Evolutionary conservation across 2,113 vertebrate genomes (phyloP).

Genomic region (Sceloporus undulatus): DNA sequence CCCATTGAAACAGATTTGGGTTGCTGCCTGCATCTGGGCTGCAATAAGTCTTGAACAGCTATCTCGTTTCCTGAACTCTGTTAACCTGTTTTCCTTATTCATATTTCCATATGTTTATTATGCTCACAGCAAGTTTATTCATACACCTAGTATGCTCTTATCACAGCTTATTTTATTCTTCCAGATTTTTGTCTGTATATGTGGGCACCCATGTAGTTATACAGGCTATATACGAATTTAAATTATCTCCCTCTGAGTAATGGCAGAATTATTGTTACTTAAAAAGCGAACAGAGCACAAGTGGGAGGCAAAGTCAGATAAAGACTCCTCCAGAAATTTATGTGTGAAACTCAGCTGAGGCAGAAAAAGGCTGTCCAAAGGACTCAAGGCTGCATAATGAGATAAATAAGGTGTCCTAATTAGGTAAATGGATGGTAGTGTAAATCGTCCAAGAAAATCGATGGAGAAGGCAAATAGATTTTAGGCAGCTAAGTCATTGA

Average conservation of each 20-base stretch:
- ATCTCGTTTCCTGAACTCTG: not conserved
- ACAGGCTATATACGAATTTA: not conserved
- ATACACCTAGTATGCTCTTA: not conserved
- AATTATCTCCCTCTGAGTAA: not conserved
- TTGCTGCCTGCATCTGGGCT: not conserved
- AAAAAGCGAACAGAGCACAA: not conserved
- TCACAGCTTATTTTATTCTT: not conserved
- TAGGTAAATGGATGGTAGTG: conserved; percentile 15
- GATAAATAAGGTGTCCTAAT: conserved; percentile 22
- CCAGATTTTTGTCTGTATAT: not conserved
- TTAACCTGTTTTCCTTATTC: not conserved
- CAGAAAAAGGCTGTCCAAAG: not conserved
- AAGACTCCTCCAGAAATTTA: not conserved
- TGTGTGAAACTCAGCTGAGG: not conserved
- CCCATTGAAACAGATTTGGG: too few relatives aligned
- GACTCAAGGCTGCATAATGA: not conserved
- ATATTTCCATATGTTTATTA: not conserved
- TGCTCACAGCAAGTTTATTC: not conserved
- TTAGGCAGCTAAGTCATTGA: conserved; percentile 25
- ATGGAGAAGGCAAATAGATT: conserved; percentile 2
- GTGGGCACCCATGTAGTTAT: too few relatives aligned
- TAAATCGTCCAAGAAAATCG: conserved; percentile 24
- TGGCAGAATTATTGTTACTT: not conserved
- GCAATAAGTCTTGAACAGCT: too few relatives aligned
- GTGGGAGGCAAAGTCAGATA: not conserved